Evolutionary conservation across 2,888 invertebrate species (phyloP).

Genomic region (Iselma pallidipennis): DNA sequence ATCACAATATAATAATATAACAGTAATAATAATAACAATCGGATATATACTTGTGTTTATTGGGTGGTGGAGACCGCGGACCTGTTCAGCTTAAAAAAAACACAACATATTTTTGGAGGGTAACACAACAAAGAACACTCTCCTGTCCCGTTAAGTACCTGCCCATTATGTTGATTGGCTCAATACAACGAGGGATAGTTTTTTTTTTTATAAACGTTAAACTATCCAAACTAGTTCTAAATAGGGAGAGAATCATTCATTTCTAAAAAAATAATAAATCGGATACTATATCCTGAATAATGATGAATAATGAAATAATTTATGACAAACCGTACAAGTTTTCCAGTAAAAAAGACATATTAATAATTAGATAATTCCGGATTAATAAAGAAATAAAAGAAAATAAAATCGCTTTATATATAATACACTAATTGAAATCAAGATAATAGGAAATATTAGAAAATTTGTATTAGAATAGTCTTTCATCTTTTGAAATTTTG

Average conservation of each 20-base stretch:
- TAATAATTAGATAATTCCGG: no score
- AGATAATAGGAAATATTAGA: no score
- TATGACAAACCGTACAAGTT: no score
- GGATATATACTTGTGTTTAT: not conserved
- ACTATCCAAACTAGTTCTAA: not conserved
- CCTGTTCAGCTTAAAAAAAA: conserved; percentile 8
- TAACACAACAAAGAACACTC: conserved; percentile 35
- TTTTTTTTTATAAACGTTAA: not conserved
- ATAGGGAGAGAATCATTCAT: not conserved
- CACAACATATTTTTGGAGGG: conserved; percentile 37
- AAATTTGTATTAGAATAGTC: no score
- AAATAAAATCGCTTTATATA: no score
- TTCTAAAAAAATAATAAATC: not conserved
- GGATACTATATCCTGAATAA: not conserved
- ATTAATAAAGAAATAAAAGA: no score
- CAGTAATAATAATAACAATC: conserved; percentile 26
- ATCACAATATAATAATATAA: conserved; percentile 24
- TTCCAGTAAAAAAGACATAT: no score
- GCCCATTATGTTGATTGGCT: conserved; percentile 39
- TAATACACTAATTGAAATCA: no score
- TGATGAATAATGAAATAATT: not conserved
- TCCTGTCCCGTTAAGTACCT: conserved; percentile 45
- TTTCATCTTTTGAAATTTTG: no score
- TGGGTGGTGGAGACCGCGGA: not conserved
- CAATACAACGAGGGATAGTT: conserved; percentile 13